A percentile compares a stretch with the other conserved stretches of the same genome.
Evolutionary conservation across 2,888 invertebrate species (phyloP).

Genomic region (Amblyjoppa proteus): DNA sequence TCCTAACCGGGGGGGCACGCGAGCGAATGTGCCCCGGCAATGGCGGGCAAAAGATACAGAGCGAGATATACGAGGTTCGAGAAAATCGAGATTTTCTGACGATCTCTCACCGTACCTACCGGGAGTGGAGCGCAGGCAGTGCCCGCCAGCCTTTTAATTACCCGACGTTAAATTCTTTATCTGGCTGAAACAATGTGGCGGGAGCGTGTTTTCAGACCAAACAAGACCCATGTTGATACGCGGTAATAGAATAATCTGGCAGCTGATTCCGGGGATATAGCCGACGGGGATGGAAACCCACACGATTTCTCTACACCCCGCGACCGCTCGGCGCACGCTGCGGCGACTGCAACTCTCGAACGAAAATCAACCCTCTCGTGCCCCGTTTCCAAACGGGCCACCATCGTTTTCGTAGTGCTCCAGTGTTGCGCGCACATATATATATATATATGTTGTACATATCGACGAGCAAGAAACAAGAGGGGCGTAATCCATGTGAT

Average conservation of each 20-base stretch:
- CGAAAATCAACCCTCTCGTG: conserved; percentile 79
- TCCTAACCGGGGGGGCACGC: conserved; percentile 10
- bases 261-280: conserved; percentile 85
- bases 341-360: conserved; percentile 54
- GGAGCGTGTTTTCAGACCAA: conserved; percentile 88
- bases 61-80: neutral
- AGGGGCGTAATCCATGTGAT: too few relatives aligned
- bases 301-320: conserved; percentile 77
- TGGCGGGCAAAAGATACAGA: conserved; percentile 18
- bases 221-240: conserved; percentile 89
- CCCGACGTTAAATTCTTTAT: conserved; percentile 89
- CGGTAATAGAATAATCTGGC: conserved; percentile 90
- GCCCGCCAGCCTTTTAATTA: conserved; percentile 86
- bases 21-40: neutral
- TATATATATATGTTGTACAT: neutral
- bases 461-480: neutral
- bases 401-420: conserved; percentile 23
- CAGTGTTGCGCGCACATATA: neutral
- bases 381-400: conserved; percentile 47
- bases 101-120: neutral
- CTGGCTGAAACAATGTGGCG: conserved; percentile 88
- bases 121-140: conserved; percentile 59
- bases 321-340: conserved; percentile 36
- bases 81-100: conserved; percentile 11
- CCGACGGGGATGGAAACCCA: conserved; percentile 83